These are phyloP conservation scores for Apotomis betuletana DNA, from an alignment of 2,888 invertebrate genomes.

Conservation along the genomic window DNA sequence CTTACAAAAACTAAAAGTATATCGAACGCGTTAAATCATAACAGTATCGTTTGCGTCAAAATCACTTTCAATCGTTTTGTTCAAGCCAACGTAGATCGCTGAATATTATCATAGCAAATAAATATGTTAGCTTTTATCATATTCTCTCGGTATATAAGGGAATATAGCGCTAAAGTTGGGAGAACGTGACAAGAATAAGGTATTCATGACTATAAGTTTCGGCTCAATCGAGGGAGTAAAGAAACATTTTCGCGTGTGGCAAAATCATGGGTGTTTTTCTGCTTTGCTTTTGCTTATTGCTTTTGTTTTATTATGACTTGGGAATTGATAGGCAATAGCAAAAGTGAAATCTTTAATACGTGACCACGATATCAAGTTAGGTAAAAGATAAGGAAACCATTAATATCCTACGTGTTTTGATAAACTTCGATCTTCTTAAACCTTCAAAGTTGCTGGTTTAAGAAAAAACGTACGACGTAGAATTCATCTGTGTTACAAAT, in stretches of 20 bases:
- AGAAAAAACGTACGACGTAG: not conserved
- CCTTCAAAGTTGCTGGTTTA: too few species aligned
- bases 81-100: not conserved
- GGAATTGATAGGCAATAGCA: not conserved
- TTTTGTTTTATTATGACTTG: not conserved
- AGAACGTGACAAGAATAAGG: slow-evolving; percentile 14
- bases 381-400: too few species aligned
- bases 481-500: slow-evolving; percentile 14
- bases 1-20: too few species aligned
- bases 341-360: too few species aligned
- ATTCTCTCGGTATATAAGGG: not conserved
- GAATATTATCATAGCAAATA: slow-evolving; percentile 11
- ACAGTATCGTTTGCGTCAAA: too few species aligned
- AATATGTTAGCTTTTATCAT: slow-evolving; percentile 5
- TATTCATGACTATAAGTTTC: slow-evolving; percentile 9
- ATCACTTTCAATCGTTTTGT: not conserved
- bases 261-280: not conserved
- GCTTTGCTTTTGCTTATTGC: not conserved
- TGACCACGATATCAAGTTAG: too few species aligned
- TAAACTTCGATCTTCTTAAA: too few species aligned
- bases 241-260: not conserved
- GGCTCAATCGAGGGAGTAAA: slow-evolving; percentile 7
- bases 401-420: too few species aligned
- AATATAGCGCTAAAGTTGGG: slow-evolving; percentile 8
- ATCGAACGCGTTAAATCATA: too few species aligned